These are phyloP conservation scores for Oikopleura vanhoeffeni DNA, from an alignment of 23 tunicate genomes.

Conservation along the genomic window DNA sequence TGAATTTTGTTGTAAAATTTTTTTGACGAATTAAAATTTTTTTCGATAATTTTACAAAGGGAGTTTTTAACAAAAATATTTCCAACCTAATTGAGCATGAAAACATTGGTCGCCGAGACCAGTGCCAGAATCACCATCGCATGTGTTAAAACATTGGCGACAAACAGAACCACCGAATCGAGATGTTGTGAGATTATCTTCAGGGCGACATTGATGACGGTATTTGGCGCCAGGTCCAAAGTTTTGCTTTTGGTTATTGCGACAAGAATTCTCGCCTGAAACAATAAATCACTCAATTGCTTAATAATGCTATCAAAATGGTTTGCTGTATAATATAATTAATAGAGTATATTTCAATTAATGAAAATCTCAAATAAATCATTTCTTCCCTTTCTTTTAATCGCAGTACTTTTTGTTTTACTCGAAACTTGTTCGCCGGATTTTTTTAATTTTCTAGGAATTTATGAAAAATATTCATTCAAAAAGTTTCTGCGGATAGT, in stretches of 20 bases:
- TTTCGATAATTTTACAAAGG: too few relatives aligned
- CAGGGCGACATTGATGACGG: background rate
- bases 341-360: too few relatives aligned
- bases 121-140: background rate
- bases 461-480: too few relatives aligned
- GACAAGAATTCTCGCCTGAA: background rate
- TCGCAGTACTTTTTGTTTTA: too few relatives aligned
- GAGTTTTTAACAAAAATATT: too few relatives aligned
- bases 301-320: background rate
- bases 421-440: too few relatives aligned
- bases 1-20: too few relatives aligned
- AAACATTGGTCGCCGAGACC: background rate
- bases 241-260: background rate
- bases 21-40: too few relatives aligned
- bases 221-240: background rate
- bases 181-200: background rate
- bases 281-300: background rate
- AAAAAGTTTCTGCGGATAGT: too few relatives aligned
- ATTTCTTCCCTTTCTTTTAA: too few relatives aligned
- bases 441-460: too few relatives aligned
- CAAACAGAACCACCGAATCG: background rate
- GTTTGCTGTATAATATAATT: background rate
- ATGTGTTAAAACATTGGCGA: background rate
- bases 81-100: background rate
- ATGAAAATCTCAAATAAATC: too few relatives aligned